These are phyloP conservation scores for Sisor rabdophorus DNA, from an alignment of 2,113 vertebrate species.

Conservation along the genomic window DNA sequence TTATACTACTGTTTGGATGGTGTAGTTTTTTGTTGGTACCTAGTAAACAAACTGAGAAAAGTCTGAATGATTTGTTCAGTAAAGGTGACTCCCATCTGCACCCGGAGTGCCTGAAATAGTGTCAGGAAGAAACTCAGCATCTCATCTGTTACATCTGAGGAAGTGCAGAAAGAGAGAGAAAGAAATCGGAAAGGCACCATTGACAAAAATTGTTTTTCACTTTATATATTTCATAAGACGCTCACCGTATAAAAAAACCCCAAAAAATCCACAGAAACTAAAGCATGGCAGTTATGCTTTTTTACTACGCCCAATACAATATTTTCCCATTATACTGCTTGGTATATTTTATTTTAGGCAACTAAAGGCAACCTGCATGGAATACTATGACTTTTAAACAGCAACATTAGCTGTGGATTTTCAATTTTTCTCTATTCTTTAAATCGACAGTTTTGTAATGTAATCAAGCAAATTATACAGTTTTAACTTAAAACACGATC, in stretches of 20 bases:
- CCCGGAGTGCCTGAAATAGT: slow-evolving; percentile 90
- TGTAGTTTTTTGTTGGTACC: slow-evolving; percentile 61
- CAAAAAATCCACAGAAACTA: background rate
- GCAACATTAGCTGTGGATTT: background rate
- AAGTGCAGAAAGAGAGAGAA: slow-evolving; percentile 13
- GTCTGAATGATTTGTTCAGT: slow-evolving; percentile 97
- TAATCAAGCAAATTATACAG: too few species aligned
- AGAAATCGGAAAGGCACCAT: background rate
- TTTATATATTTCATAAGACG: too few species aligned
- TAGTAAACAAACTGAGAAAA: slow-evolving; percentile 98
- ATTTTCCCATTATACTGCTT: background rate
- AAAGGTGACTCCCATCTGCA: slow-evolving; percentile 97
- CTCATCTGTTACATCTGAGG: slow-evolving; percentile 90
- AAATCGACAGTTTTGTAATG: too few species aligned
- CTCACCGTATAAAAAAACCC: too few species aligned
- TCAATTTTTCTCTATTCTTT: background rate
- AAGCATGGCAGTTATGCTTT: background rate
- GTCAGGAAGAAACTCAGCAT: slow-evolving; percentile 98
- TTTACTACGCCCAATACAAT: background rate
- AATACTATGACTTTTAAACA: background rate
- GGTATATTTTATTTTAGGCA: background rate
- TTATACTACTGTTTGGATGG: background rate
- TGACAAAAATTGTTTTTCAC: too few species aligned
- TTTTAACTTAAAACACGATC: background rate
- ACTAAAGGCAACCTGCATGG: background rate